phyloP scores from a whole-genome alignment of 2,113 vertebrate genomes.

The Podarcis raffonei region DNA sequence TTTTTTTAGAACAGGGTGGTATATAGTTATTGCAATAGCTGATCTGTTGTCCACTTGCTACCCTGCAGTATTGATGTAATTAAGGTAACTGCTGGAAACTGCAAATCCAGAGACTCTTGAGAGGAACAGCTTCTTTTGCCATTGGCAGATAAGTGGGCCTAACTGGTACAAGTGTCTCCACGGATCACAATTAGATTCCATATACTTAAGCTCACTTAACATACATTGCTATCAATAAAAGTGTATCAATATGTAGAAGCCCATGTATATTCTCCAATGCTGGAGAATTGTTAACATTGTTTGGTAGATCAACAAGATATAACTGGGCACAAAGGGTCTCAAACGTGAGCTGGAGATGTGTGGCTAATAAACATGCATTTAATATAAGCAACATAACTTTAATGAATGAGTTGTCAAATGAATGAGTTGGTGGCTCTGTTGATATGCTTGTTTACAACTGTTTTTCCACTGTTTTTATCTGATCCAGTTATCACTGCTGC shows the following conservation, averaged over 20 bases:
- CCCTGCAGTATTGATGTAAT: not conserved
- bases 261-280: not conserved
- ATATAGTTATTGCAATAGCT: not conserved
- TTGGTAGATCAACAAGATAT: no score
- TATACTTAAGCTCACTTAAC: not conserved
- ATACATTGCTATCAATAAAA: not conserved
- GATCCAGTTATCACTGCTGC: not conserved
- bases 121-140: not conserved
- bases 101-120: not conserved
- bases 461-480: not conserved
- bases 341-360: not conserved
- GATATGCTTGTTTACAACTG: not conserved
- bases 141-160: not conserved
- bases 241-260: not conserved
- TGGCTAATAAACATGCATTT: not conserved
- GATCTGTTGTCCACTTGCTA: not conserved
- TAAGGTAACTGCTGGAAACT: not conserved
- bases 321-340: not conserved
- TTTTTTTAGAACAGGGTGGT: no score
- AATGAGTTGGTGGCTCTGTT: not conserved
- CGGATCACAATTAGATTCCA: not conserved
- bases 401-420: not conserved
- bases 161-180: not conserved
- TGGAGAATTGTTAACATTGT: not conserved
- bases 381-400: not conserved